phyloP scores from a whole-genome alignment of 2,888 invertebrate genomes.

The Meghimatium bilineatum region DNA sequence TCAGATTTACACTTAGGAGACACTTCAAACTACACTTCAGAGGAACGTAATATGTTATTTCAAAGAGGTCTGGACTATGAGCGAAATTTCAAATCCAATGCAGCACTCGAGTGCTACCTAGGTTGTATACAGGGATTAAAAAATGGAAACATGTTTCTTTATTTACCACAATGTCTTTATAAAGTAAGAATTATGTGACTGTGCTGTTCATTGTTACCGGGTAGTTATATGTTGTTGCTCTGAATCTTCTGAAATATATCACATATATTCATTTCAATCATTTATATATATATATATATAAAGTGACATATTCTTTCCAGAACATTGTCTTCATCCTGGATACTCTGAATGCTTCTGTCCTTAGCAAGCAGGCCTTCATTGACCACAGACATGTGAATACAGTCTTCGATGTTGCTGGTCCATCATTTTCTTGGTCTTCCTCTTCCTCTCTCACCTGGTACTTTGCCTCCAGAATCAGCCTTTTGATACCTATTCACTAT shows the following conservation, averaged over 20 bases:
- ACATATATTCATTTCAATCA: neutral
- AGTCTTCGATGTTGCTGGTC: no score
- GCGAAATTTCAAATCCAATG: constrained; percentile 58
- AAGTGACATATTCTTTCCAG: no score
- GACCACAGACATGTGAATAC: no score
- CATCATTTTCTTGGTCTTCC: no score
- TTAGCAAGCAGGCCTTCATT: no score
- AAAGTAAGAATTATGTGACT: constrained; percentile 62
- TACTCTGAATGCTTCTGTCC: no score
- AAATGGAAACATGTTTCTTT: constrained; percentile 62
- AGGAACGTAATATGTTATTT: constrained; percentile 64
- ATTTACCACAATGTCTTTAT: constrained; percentile 73
- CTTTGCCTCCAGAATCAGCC: no score
- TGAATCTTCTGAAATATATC: neutral
- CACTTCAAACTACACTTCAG: constrained; percentile 55
- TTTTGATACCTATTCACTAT: no score
- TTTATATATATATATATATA: no score
- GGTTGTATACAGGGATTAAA: constrained; percentile 67
- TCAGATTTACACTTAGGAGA: constrained; percentile 56
- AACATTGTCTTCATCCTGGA: no score
- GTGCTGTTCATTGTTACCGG: neutral
- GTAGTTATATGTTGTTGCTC: neutral
- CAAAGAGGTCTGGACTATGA: constrained; percentile 63
- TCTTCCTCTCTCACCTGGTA: no score
- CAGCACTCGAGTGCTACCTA: constrained; percentile 70